Evolutionary conservation across 1,140 invertebrate genomes (phyloP).

Genomic region (Micrasema minimum): DNA sequence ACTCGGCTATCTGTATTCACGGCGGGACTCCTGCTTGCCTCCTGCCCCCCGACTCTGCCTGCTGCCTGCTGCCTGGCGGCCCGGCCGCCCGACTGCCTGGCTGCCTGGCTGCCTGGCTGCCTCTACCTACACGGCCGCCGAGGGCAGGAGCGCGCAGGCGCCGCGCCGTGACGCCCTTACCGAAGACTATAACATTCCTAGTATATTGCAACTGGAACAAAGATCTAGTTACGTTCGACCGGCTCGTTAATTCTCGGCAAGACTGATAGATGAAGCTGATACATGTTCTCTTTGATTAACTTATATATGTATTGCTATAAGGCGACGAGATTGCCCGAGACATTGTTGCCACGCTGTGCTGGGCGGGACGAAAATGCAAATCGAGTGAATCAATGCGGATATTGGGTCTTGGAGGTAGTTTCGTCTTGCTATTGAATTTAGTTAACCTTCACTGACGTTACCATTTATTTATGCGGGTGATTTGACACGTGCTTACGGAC

Average conservation of each 20-base stretch:
- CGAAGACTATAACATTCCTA: neutral
- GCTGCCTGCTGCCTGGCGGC: no score
- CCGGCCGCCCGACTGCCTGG: no score
- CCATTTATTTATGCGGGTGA: no score
- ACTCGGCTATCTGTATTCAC: constrained; percentile 42
- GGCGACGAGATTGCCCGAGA: neutral
- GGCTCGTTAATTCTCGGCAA: constrained; percentile 1
- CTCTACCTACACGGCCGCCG: neutral
- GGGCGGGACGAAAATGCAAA: neutral
- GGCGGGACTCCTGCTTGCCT: neutral
- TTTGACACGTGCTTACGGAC: neutral
- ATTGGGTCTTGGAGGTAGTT: neutral
- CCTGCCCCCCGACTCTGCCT: no score
- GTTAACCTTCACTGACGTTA: no score
- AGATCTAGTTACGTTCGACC: neutral
- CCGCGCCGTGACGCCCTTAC: constrained; percentile 5
- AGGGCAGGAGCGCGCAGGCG: neutral
- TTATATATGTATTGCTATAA: constrained; percentile 8
- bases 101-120: no score
- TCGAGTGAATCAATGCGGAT: neutral
- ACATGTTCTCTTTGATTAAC: constrained; percentile 14
- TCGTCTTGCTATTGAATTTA: neutral
- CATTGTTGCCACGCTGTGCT: constrained; percentile 8
- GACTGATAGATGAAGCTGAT: constrained; percentile 10
- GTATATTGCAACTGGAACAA: neutral